Base-by-base conservation (phyloP, 1,140 invertebrate genomes). In the Archegozetes longisetosus region DNA sequence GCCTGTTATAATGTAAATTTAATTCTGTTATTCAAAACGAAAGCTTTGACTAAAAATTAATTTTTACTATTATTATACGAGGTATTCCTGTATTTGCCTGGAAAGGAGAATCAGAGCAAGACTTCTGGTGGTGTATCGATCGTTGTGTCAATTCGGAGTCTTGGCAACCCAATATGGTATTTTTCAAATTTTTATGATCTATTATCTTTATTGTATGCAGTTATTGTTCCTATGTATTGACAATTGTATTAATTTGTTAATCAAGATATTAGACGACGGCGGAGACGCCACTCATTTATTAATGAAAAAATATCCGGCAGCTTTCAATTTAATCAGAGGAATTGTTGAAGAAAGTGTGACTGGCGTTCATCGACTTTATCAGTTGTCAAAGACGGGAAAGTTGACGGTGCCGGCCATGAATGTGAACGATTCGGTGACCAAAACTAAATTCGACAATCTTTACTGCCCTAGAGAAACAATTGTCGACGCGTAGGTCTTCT, bases 111-210 rank as follows among this genome's bases (percentile, higher is more conserved):
- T 88, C 86, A 2, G 92, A 96, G 71, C 92, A 95, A 70, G 92
- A 96, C 70, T 96, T 96, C 75, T 97, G 93, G 93, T 97, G 92
- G 92, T 94, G 90, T 68, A 96, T 97, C 62, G 91, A 97, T 72
- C 86, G 86, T 68, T 90, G 87, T 72, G 84, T 96, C 27, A 84
- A 85, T 62, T 82, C 86, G 29, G 86, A 92, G 65, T 82, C 83
- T 69, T 97, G 92, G 93, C 87, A 93, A 68, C 91, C 93, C n/a
- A 98, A 97, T 72, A 92, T 96, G 75, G 76, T 77, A 66, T 60
- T 64, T 55, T 24, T 61, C 9, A 49, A 28, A 47, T 32, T 51
- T 24, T 60, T 26, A 26, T 65, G 14, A 58, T 22, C 2, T 58
- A 25, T 14, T 24, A 26, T 23, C 17, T 53, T 40, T 51, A 9